Base-by-base conservation (phyloP, 1,140 invertebrate species). In the Pseudomyrmex flavicornis region DNA sequence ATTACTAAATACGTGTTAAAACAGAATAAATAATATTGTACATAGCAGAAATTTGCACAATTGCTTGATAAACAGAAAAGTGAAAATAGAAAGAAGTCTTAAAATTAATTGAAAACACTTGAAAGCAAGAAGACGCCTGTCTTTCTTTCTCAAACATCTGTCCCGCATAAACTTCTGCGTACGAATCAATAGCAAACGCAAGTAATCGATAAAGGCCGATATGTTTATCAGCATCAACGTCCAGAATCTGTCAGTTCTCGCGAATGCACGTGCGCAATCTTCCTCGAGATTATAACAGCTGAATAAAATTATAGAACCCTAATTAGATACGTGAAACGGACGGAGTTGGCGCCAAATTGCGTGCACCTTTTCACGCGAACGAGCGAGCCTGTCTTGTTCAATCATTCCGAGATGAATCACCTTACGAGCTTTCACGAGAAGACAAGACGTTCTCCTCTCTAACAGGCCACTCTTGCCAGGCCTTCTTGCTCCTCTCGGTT, bases 331-430 rank as follows among this genome's bases (percentile, higher is more conserved):
- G 50, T 20, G 54, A 20, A 70, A 44, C 65, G 44, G 54, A 69
- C 54, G n/a, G n/a, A 80, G 66, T 80, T 72, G 76, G 76, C 54
- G 76, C 76, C 76, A 80, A 80, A 80, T 80, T 80, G 56, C 76
- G 76, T 58, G 66, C 46, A 72, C 66, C 66, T 80, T 35, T 80
- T 80, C 76, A 80, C 76, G 12, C 76, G 66, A 72, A 72, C 76
- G 76, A 59, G 66, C 66, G 46, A 62, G 35, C 70, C 72, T 70
- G 79, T 75, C 69, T 82, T 59, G 69, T 75, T 82, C 72, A 75
- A 75, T 82, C 68, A 75, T 82, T 82, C 61, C 79, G 59, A 82
- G 79, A 82, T 82, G 79, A 82, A 82, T 82, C 79, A 82, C 79
- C 70, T 48, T 46, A 26, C 26, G 48, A 69, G 52, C 35, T 82